phyloP scores from a whole-genome alignment of 2,113 vertebrate genomes.

The Notarius quadriscutis region DNA sequence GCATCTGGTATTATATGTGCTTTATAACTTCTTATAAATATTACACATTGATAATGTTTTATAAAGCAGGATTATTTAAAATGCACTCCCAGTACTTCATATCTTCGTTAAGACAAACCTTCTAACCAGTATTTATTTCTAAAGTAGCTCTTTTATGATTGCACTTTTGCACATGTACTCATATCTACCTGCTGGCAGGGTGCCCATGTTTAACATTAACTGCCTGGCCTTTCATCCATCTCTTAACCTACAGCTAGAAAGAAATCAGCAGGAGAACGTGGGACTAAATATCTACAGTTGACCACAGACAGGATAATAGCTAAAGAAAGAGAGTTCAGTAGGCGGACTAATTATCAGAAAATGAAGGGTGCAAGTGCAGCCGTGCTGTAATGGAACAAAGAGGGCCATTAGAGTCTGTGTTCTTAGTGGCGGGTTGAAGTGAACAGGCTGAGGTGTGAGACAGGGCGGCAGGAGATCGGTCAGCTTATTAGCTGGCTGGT shows the following conservation, averaged over 20 bases:
- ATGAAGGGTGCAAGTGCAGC: constrained; percentile 36
- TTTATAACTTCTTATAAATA: background rate
- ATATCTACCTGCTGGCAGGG: constrained; percentile 8
- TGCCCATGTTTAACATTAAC: constrained; percentile 31
- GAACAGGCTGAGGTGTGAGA: constrained; percentile 51
- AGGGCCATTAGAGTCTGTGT: constrained; percentile 48
- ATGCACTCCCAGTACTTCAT: background rate
- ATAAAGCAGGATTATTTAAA: background rate
- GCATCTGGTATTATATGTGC: background rate
- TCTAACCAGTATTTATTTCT: background rate
- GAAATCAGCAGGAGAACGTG: constrained; percentile 39
- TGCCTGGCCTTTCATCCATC: constrained; percentile 25
- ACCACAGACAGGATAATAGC: constrained; percentile 35
- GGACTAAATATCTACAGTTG: constrained; percentile 32
- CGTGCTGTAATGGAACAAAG: constrained; percentile 43
- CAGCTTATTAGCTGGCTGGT: constrained; percentile 54
- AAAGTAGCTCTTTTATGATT: background rate
- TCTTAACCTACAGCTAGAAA: constrained; percentile 15
- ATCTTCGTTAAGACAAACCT: background rate
- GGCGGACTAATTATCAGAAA: constrained; percentile 45
- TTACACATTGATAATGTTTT: background rate
- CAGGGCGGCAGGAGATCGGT: constrained; percentile 41
- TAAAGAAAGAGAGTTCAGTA: constrained; percentile 31
- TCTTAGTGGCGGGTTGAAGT: constrained; percentile 38
- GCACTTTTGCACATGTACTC: background rate